These are phyloP conservation scores for Chrosomus eos DNA, from an alignment of 2,797 vertebrate genomes.

Conservation along the genomic window DNA sequence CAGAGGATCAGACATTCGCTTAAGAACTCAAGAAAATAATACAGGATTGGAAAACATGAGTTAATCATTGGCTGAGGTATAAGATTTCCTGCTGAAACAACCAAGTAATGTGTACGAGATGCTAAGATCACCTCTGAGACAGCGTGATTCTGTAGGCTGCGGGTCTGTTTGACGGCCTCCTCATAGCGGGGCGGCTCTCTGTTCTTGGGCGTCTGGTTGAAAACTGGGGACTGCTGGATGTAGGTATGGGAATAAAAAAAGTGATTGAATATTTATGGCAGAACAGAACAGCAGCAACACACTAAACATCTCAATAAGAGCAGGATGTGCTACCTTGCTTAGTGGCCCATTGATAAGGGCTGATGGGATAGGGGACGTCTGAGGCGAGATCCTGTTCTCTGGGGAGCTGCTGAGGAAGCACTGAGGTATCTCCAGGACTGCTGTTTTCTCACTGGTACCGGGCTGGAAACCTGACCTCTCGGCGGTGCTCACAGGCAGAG, in stretches of 20 bases:
- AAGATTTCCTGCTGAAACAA: not conserved
- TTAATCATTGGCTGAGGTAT: not conserved
- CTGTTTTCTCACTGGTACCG: conserved; percentile 69
- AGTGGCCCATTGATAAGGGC: conserved; percentile 84
- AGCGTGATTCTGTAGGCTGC: conserved; percentile 77
- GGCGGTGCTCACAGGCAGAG: conserved; percentile 80
- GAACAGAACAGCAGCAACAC: not conserved
- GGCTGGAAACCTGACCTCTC: conserved; percentile 70
- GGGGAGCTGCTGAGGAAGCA: conserved; percentile 82
- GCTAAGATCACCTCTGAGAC: conserved; percentile 70
- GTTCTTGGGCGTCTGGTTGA: conserved; percentile 79
- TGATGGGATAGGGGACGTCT: conserved; percentile 73
- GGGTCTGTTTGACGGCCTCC: conserved; percentile 94
- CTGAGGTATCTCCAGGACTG: conserved; percentile 78
- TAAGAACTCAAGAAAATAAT: not conserved
- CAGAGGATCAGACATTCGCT: not conserved
- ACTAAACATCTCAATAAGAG: not conserved
- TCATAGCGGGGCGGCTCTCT: conserved; percentile 95
- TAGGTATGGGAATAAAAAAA: conserved; percentile 63
- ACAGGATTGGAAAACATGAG: not conserved
- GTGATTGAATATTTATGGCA: not conserved
- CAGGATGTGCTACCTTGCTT: conserved; percentile 82
- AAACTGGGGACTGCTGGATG: conserved; percentile 78
- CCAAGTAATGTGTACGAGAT: not conserved
- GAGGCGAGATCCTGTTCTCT: conserved; percentile 74